Evolutionary conservation across 2,113 vertebrate genomes (phyloP).

Genomic region (Sisor rabdophorus): DNA sequence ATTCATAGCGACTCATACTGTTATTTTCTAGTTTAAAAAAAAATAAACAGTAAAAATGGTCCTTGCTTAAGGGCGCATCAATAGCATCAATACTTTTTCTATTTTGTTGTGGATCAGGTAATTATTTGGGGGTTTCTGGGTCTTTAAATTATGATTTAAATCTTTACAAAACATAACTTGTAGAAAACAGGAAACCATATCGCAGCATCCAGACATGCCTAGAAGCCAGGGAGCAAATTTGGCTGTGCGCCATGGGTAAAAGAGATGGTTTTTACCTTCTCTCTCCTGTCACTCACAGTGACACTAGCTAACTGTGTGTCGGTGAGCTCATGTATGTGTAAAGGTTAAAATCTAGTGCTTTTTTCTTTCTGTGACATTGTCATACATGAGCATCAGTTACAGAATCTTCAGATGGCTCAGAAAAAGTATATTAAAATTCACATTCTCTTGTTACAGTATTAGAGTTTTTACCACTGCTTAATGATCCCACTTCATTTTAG

Average conservation of each 20-base stretch:
- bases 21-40: too few relatives aligned
- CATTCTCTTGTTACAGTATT: neutral
- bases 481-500: too few relatives aligned
- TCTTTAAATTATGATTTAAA: neutral
- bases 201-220: neutral
- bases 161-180: neutral
- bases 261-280: neutral
- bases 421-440: neutral
- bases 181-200: neutral
- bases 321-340: neutral
- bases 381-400: neutral
- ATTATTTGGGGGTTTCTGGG: neutral
- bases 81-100: neutral
- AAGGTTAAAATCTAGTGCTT: neutral
- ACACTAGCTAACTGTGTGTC: slow-evolving; percentile 4
- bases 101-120: neutral
- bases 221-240: neutral
- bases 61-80: too few relatives aligned
- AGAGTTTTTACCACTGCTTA: too few relatives aligned
- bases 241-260: neutral
- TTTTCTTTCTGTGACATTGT: neutral
- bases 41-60: too few relatives aligned
- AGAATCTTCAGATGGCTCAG: neutral
- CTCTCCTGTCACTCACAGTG: neutral
- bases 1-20: too few relatives aligned